These are phyloP conservation scores for Antheraea mylitta DNA, from an alignment of 1,140 invertebrate species.

Conservation along the genomic window DNA sequence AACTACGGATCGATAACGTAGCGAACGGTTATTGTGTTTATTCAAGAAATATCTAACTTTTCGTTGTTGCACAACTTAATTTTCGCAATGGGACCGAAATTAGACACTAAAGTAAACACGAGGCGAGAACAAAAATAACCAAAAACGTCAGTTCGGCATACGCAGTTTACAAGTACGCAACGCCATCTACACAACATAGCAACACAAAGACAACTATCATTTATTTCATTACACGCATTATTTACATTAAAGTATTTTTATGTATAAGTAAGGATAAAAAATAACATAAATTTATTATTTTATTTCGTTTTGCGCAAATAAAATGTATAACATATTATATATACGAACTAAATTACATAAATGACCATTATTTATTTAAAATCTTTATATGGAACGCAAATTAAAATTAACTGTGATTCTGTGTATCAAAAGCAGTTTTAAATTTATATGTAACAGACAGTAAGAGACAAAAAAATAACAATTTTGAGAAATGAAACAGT, in stretches of 20 bases:
- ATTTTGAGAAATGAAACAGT: too few relatives aligned
- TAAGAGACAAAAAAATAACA: too few relatives aligned
- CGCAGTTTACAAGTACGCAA: conserved; percentile 70
- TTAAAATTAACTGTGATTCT: too few relatives aligned
- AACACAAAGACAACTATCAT: conserved; percentile 26
- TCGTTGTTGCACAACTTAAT: conserved; percentile 69
- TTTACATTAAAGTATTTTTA: not conserved
- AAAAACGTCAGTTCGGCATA: conserved; percentile 78
- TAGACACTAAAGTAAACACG: conserved; percentile 78
- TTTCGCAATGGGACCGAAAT: conserved; percentile 75
- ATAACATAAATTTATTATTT: too few relatives aligned
- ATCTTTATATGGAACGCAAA: too few relatives aligned
- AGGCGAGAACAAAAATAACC: conserved; percentile 79
- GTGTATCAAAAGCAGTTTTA: too few relatives aligned
- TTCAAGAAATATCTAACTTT: conserved; percentile 56
- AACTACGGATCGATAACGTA: conserved; percentile 69
- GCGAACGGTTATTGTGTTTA: conserved; percentile 37
- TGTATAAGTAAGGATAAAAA: too few relatives aligned
- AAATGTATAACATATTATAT: too few relatives aligned
- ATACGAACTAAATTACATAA: too few relatives aligned
- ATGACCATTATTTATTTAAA: too few relatives aligned
- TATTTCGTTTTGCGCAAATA: too few relatives aligned
- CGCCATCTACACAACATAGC: conserved; percentile 68
- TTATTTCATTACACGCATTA: conserved; percentile 46
- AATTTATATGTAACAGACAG: too few relatives aligned